Conservation (phyloP, 2,888 invertebrate species). For the Argynnis bischoffii region DNA sequence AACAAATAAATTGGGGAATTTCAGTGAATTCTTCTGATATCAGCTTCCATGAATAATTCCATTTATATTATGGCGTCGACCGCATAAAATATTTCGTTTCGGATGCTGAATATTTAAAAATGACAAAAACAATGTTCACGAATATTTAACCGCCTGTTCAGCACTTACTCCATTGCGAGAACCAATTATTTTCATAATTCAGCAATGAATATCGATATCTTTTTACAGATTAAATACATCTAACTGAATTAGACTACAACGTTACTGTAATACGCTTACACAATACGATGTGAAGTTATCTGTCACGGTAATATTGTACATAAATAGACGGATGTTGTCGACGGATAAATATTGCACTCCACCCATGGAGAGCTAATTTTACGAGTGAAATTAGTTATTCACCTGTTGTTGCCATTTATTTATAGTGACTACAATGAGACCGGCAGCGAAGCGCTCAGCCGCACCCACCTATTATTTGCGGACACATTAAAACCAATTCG, state of each 20-base stretch:
- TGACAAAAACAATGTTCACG: conserved; percentile 68
- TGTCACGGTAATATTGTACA: conserved; percentile 61
- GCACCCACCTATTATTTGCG: conserved; percentile 71
- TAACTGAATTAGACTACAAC: conserved; percentile 38
- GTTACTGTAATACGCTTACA: conserved; percentile 34
- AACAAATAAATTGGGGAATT: conserved; percentile 76
- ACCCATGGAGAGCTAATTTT: conserved; percentile 79
- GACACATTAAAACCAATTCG: conserved; percentile 64
- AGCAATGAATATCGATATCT: conserved; percentile 20
- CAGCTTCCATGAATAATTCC: conserved; percentile 76
- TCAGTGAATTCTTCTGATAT: conserved; percentile 72
- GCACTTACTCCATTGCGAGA: conserved; percentile 44
- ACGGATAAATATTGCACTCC: conserved; percentile 78
- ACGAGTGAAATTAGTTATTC: conserved; percentile 81
- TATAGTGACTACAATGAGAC: conserved; percentile 71
- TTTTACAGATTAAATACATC: conserved; percentile 22
- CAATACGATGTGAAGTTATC: conserved; percentile 53
- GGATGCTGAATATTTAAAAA: conserved; percentile 76
- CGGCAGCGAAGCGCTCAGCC: conserved; percentile 66
- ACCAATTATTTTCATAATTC: conserved; percentile 36
- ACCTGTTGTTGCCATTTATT: conserved; percentile 82
- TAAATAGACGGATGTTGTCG: conserved; percentile 70
- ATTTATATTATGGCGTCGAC: conserved; percentile 74
- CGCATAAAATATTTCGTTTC: conserved; percentile 77
- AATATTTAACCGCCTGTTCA: conserved; percentile 53